phyloP scores from a whole-genome alignment of 2,113 vertebrate genomes.

The Synodontis membranacea region DNA sequence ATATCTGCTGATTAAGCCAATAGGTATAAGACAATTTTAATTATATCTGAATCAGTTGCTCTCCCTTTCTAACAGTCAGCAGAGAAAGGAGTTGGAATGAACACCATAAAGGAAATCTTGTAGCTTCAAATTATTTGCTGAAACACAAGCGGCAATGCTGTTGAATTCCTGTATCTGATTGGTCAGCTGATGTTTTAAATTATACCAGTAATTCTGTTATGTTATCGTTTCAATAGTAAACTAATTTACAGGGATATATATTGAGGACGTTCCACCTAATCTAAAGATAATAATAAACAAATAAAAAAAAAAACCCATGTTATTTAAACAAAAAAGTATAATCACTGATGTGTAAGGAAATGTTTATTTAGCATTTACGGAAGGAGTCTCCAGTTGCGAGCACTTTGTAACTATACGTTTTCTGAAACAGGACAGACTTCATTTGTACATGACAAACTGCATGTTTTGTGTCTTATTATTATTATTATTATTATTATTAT shows the following conservation, averaged over 20 bases:
- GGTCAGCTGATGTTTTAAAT: neutral
- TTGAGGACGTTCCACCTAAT: neutral
- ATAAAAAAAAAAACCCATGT: neutral
- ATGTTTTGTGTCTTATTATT: neutral
- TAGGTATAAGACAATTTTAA: neutral
- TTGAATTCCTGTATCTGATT: neutral
- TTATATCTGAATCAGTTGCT: neutral
- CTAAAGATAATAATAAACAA: neutral
- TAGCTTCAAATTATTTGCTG: neutral
- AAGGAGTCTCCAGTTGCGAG: neutral
- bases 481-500: neutral
- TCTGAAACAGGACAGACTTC: neutral
- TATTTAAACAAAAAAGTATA: neutral
- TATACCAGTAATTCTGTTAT: neutral
- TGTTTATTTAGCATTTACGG: neutral
- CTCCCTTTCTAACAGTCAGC: neutral
- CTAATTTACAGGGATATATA: neutral
- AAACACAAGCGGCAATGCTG: neutral
- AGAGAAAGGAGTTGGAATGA: neutral
- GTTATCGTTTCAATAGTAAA: neutral
- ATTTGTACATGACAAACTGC: neutral
- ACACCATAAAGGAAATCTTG: neutral
- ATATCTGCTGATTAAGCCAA: slow-evolving; percentile 29
- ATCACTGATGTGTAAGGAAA: neutral
- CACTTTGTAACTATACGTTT: neutral